Evolutionary conservation across 2,888 invertebrate genomes (phyloP).

Genomic region (Tridacna gigas): DNA sequence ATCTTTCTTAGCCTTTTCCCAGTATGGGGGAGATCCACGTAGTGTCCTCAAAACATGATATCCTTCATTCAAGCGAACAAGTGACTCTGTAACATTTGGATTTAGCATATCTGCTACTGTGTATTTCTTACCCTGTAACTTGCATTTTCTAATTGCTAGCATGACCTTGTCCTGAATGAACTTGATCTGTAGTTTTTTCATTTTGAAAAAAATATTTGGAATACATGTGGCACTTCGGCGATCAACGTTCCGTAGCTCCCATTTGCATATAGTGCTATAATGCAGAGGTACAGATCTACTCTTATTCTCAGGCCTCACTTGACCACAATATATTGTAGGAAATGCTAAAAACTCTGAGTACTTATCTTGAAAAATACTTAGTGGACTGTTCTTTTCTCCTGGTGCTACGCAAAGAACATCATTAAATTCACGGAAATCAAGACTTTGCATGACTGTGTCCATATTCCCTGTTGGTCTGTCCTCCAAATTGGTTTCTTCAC

Average conservation of each 20-base stretch:
- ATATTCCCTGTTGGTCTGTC: constrained; percentile 22
- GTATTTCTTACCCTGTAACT: constrained; percentile 23
- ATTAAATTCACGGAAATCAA: neutral
- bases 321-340: constrained; percentile 46
- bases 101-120: constrained; percentile 32
- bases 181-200: constrained; percentile 43
- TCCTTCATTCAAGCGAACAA: constrained; percentile 37
- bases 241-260: constrained; percentile 46
- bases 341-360: constrained; percentile 33
- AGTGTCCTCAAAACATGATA: constrained; percentile 45
- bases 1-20: constrained; percentile 50
- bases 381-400: neutral
- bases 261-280: constrained; percentile 38
- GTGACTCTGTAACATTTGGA: constrained; percentile 18
- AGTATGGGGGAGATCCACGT: constrained; percentile 57
- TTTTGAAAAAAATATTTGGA: constrained; percentile 54
- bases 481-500: constrained; percentile 16
- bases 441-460: constrained; percentile 43
- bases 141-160: constrained; percentile 30
- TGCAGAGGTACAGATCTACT: constrained; percentile 24
- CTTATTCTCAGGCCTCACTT: constrained; percentile 27
- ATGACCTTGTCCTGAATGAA: constrained; percentile 36
- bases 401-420: neutral
- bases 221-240: constrained; percentile 36
- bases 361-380: neutral